A percentile compares a stretch with the other conserved stretches of the same genome.
Conservation (phyloP, 1,140 invertebrate species). For the Zaprionus camerounensis region DNA sequence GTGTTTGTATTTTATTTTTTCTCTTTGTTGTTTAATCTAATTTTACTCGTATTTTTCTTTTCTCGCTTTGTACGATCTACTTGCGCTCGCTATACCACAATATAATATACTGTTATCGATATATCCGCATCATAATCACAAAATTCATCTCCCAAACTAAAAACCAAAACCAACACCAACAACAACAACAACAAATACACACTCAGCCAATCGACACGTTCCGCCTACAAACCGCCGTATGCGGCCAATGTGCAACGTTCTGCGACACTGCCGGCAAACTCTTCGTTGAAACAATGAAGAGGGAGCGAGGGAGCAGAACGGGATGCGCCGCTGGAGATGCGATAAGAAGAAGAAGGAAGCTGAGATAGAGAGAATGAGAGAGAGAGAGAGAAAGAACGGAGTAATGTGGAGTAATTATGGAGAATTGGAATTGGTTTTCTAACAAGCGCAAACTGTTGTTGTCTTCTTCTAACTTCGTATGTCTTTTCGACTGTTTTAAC, state of each 20-base stretch:
- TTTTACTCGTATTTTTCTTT: conserved; percentile 73
- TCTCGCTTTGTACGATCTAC: conserved; percentile 40
- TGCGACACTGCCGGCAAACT: conserved; percentile 88
- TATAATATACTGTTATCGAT: conserved; percentile 11
- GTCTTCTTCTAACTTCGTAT: conserved; percentile 20
- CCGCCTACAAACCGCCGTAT: conserved; percentile 88
- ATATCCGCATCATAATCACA: conserved; percentile 30
- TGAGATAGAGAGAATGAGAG: neutral
- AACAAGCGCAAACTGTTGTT: conserved; percentile 23
- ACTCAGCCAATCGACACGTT: conserved; percentile 87
- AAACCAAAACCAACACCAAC: conserved; percentile 24
- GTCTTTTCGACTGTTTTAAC: conserved; percentile 30
- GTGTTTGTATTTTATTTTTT: neutral
- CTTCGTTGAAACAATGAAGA: conserved; percentile 84
- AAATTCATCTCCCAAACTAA: conserved; percentile 36
- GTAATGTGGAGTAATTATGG: conserved; percentile 6
- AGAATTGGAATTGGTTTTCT: conserved; percentile 12
- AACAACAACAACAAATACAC: conserved; percentile 9
- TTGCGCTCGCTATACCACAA: conserved; percentile 40
- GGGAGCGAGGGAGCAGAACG: conserved; percentile 2
- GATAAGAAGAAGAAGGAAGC: neutral
- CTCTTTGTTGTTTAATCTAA: conserved; percentile 42
- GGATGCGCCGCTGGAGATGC: conserved; percentile 2
- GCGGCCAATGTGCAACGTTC: conserved; percentile 87
- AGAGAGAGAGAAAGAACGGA: neutral